These are phyloP conservation scores for Carapus acus DNA, from an alignment of 2,797 vertebrate genomes.

Conservation along the genomic window DNA sequence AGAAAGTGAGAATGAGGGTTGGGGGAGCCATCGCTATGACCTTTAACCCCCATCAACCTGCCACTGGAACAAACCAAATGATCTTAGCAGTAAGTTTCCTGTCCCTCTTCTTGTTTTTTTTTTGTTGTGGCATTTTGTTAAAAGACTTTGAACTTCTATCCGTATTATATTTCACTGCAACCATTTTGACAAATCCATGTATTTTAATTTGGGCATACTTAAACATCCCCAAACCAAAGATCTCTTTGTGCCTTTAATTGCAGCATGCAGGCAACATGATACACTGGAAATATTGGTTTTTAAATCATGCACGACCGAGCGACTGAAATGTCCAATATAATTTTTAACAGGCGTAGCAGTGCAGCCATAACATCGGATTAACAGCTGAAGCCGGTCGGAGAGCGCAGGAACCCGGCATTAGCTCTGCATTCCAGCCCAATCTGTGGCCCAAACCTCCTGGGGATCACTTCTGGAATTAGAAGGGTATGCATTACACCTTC, in stretches of 20 bases:
- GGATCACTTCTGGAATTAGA: conserved; percentile 20
- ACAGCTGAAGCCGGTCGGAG: conserved; percentile 55
- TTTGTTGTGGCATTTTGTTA: neutral
- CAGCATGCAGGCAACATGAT: conserved; percentile 25
- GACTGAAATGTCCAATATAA: conserved; percentile 45
- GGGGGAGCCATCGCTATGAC: conserved; percentile 52
- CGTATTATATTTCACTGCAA: too few species aligned
- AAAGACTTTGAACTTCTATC: neutral
- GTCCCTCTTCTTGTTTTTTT: neutral
- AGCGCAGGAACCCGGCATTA: conserved; percentile 57
- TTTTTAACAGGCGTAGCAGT: conserved; percentile 52
- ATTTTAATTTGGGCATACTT: too few species aligned
- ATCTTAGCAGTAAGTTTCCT: neutral
- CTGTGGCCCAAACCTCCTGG: conserved; percentile 55
- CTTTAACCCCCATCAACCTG: conserved; percentile 48
- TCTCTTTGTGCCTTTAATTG: too few species aligned
- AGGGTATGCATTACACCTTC: neutral
- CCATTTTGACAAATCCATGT: too few species aligned
- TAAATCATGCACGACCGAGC: conserved; percentile 42
- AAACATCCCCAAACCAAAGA: too few species aligned
- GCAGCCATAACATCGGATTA: conserved; percentile 59
- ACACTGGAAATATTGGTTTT: conserved; percentile 38
- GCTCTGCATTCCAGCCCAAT: conserved; percentile 65
- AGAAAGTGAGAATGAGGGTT: conserved; percentile 32
- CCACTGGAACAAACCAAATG: conserved; percentile 9